Conservation (phyloP, 2,888 invertebrate species). For the Habroteleia sp. region DNA sequence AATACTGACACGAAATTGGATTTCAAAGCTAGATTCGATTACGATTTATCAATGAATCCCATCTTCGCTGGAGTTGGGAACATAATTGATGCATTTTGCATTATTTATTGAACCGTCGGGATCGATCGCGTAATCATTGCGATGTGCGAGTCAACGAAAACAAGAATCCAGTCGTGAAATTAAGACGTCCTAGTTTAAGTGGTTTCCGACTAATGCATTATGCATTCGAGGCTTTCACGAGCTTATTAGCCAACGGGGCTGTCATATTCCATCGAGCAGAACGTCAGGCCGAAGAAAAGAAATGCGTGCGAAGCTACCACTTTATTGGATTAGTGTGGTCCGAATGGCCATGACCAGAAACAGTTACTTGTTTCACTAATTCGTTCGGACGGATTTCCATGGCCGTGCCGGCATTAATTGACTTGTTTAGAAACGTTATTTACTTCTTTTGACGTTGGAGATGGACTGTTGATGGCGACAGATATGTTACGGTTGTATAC, state of each 20-base stretch:
- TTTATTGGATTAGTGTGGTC: constrained; percentile 76
- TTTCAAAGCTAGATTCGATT: constrained; percentile 76
- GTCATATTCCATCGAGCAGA: constrained; percentile 72
- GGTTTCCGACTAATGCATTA: not conserved
- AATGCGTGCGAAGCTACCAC: constrained; percentile 74
- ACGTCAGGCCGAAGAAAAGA: constrained; percentile 68
- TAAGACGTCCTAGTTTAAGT: too few species aligned
- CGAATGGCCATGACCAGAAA: constrained; percentile 69
- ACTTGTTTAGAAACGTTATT: constrained; percentile 28
- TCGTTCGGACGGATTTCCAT: constrained; percentile 66
- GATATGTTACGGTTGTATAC: too few species aligned
- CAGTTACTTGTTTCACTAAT: constrained; percentile 72
- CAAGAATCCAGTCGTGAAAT: not conserved
- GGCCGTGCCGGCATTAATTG: constrained; percentile 67
- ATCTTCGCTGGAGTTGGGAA: constrained; percentile 15
- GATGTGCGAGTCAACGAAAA: too few species aligned
- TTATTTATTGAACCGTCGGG: too few species aligned
- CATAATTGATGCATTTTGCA: constrained; percentile 7
- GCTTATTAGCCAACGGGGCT: constrained; percentile 65
- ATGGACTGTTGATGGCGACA: too few species aligned
- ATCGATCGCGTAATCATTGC: too few species aligned
- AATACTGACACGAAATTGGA: constrained; percentile 74
- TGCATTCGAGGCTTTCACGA: constrained; percentile 36
- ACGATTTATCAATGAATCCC: constrained; percentile 67
- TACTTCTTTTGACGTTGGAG: constrained; percentile 1